Conservation (phyloP, 2,797 vertebrate genomes). For the Eidolon dupreanum region DNA sequence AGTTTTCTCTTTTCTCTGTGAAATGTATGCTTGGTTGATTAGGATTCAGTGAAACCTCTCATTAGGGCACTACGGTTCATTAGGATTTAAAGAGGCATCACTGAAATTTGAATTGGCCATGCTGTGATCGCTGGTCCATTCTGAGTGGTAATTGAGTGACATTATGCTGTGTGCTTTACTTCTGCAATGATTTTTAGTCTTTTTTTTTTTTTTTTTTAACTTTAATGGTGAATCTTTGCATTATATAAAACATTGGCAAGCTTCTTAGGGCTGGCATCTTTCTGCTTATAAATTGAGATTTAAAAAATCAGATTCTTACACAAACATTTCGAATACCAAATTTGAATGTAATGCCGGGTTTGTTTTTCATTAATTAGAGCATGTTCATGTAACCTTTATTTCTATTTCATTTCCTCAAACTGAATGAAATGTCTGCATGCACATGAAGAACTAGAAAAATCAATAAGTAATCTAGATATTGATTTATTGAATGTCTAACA, state of each 20-base stretch:
- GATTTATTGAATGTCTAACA: constrained; percentile 28
- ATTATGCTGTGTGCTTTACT: constrained; percentile 69
- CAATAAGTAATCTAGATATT: constrained; percentile 50
- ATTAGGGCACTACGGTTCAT: constrained; percentile 85
- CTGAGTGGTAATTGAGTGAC: constrained; percentile 59
- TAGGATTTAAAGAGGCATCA: constrained; percentile 85
- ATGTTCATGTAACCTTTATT: constrained; percentile 36
- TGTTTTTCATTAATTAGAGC: constrained; percentile 21
- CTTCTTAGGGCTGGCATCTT: neutral
- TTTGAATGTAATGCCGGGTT: constrained; percentile 33
- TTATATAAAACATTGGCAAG: constrained; percentile 16
- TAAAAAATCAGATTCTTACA: constrained; percentile 23
- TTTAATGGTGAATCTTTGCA: constrained; percentile 54
- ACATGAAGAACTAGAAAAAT: constrained; percentile 31
- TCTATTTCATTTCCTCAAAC: constrained; percentile 60
- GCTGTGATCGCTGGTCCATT: constrained; percentile 75
- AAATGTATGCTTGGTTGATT: constrained; percentile 80
- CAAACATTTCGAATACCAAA: neutral
- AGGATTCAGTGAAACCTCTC: constrained; percentile 84
- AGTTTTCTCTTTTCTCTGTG: constrained; percentile 78
- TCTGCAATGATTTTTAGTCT: constrained; percentile 40
- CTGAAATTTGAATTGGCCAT: constrained; percentile 84
- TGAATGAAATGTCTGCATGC: neutral
- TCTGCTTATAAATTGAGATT: constrained; percentile 17
- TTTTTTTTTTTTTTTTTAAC: constrained; percentile 44